phyloP scores from a whole-genome alignment of 2,888 invertebrate genomes.

The Nemoura dubitans region DNA sequence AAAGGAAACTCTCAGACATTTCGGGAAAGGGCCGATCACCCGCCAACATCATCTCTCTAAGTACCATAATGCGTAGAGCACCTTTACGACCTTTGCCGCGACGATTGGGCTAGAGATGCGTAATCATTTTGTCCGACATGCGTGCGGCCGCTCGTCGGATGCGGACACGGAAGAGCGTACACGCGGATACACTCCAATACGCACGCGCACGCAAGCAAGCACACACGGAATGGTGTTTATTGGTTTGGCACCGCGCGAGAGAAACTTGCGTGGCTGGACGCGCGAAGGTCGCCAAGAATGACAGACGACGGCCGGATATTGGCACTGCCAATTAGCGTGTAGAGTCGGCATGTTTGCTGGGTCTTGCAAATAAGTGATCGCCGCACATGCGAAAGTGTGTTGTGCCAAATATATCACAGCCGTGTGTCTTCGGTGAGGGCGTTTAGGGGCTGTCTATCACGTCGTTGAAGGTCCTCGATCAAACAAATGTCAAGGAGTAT shows the following conservation, averaged over 20 bases:
- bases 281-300: not conserved
- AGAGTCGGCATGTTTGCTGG: too few species aligned
- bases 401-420: too few species aligned
- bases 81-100: not conserved
- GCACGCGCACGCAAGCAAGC: not conserved
- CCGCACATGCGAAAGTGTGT: too few species aligned
- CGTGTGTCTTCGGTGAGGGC: too few species aligned
- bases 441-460: too few species aligned
- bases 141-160: not conserved
- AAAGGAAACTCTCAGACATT: not conserved
- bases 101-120: not conserved
- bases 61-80: not conserved
- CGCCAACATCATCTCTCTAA: not conserved
- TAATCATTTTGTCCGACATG: not conserved
- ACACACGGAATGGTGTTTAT: not conserved
- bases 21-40: not conserved
- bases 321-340: not conserved
- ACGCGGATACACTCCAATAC: not conserved
- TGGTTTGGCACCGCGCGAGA: not conserved
- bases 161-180: constrained; percentile 12
- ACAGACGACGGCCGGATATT: not conserved
- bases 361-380: too few species aligned
- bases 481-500: too few species aligned
- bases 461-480: too few species aligned
- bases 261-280: not conserved